Evolutionary conservation across 2,888 invertebrate species (phyloP).

Genomic region (Drosophila mulleri): DNA sequence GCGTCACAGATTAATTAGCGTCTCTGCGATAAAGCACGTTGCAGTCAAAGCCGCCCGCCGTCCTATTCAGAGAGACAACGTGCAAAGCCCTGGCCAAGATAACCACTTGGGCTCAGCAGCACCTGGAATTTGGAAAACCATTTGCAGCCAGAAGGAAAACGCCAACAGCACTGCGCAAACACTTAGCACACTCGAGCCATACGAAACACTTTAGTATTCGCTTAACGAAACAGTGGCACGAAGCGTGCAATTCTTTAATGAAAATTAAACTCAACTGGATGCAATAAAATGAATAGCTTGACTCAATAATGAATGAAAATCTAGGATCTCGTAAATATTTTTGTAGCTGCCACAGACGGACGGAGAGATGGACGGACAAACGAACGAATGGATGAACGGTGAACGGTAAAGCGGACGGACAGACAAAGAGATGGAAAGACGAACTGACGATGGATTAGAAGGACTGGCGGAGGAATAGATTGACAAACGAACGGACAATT

Average conservation of each 20-base stretch:
- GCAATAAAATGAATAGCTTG: neutral
- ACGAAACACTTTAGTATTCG: slow-evolving; percentile 4
- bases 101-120: slow-evolving; percentile 30
- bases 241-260: neutral
- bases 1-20: slow-evolving; percentile 76
- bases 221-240: slow-evolving; percentile 11
- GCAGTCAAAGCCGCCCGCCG: slow-evolving; percentile 28
- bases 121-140: slow-evolving; percentile 16
- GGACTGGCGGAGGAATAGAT: neutral
- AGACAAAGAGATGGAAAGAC: neutral
- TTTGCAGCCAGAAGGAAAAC: slow-evolving; percentile 13
- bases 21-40: slow-evolving; percentile 73
- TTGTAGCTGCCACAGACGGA: neutral
- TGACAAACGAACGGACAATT: neutral
- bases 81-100: slow-evolving; percentile 20
- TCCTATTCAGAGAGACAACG: slow-evolving; percentile 10
- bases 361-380: neutral
- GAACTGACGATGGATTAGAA: neutral
- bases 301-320: neutral
- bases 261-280: neutral
- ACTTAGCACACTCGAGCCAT: slow-evolving; percentile 9
- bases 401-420: neutral
- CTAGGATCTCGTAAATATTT: neutral
- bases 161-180: slow-evolving; percentile 6
- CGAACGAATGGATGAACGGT: neutral